Conservation (phyloP, 2,113 vertebrate genomes). For the Pristiophorus japonicus region DNA sequence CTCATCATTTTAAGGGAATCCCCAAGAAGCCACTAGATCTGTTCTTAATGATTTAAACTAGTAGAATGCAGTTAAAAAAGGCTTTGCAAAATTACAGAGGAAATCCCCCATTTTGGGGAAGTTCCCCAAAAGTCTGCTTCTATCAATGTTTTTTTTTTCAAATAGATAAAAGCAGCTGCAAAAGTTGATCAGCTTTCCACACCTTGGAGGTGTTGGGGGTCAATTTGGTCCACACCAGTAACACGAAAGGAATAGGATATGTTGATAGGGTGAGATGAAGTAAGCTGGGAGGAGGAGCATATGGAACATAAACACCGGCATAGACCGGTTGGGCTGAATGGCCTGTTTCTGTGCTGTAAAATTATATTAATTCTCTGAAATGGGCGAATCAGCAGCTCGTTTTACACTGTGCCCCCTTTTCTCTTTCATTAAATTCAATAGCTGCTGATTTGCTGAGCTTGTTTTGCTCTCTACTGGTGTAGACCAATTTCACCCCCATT, state of each 20-base stretch:
- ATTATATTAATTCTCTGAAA: not conserved
- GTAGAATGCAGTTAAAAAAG: not conserved
- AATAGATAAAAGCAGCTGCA: not conserved
- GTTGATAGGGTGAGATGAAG: too few species aligned
- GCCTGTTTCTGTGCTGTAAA: not conserved
- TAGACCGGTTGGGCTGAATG: not conserved
- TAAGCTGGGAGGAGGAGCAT: not conserved
- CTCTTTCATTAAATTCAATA: not conserved
- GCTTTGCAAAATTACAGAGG: not conserved
- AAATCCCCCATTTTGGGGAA: not conserved
- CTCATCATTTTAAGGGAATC: not conserved
- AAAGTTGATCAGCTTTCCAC: not conserved
- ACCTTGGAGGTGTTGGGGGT: not conserved
- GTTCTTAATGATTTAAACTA: not conserved
- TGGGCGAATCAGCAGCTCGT: not conserved
- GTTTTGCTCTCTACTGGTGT: not conserved
- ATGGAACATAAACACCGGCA: too few species aligned
- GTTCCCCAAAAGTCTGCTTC: not conserved
- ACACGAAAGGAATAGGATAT: not conserved
- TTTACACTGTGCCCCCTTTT: not conserved
- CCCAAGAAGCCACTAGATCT: not conserved
- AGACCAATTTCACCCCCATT: not conserved
- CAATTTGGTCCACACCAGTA: not conserved
- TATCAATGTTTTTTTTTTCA: not conserved
- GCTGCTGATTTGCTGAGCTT: not conserved